Evolutionary conservation across 2,797 vertebrate species (phyloP), one percentile per base, ranked within the genome.

Genomic region (Synanceia verrucosa): DNA sequence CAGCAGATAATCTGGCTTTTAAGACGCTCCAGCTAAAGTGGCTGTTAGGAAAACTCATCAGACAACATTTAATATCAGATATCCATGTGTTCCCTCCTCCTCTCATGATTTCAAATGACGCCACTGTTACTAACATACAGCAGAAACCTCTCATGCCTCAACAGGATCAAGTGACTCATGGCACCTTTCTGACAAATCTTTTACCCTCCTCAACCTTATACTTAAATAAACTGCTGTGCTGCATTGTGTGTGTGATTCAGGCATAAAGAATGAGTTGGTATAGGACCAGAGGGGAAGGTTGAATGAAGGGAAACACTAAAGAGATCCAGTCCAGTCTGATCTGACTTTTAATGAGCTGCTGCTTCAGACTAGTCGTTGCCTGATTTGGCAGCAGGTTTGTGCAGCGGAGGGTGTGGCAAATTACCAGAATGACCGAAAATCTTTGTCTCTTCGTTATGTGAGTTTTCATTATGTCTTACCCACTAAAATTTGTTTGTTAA

Each of bases 121-220:
- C 46, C 9, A 33, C 21, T 39, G 19, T 73, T 79, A 73, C 53
- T 44, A 37, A 79, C 14, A 52, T 19, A 3, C 36, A 4, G 19
- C 3, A 65, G 78, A 78, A 78, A 69, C 57, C 19, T 44, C 18
- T 89, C 87, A n/a, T 81, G 86, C 63, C 84, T 63, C 4, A 77
- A 89, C 93, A 92, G 61, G 89, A 86, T 33, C 9, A 36, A 58
- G 33, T 94, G 89, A 94, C 76, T 93, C 89, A 92, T 10, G 34
- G 58, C 59, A 78, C 41, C 61, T 80, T 61, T 76, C 46, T 86
- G 80, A 79, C 64, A 58, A 65, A 85, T 63, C 41, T 62, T 51
- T 10, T 29, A 19, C 62, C 50, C 47, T 33, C 33, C n/a, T 37
- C 9, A 21, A 59, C 24, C 3, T 0, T 29, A 5, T 2, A 3